Evolutionary conservation across 1,140 invertebrate genomes (phyloP), one percentile per base, ranked within the genome.

Genomic region (Drosophila varians): DNA sequence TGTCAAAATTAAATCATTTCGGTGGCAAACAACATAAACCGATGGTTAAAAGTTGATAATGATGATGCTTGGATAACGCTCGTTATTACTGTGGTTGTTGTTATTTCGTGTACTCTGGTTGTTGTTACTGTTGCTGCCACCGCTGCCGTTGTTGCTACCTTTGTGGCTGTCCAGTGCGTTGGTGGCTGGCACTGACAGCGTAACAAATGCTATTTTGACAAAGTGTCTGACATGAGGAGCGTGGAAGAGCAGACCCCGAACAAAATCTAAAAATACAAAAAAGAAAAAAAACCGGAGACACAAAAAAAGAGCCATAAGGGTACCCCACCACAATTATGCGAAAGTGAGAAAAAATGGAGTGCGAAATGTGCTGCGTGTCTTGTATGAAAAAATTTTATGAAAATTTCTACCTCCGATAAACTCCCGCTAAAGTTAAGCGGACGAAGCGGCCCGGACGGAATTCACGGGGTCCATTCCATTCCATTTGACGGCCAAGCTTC

Each of bases 1-100:
- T 87, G 82, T 87, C 82, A 87, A 87, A 87, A 87, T 87, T 87
- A 87, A 87, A 87, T 87, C 82, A 87, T 87, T 87, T 87, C 82
- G 70, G 82, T 87, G 83, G 82, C 82, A 87, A 79, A 87, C 82
- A 87, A 82, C 82, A 82, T 87, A 82, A 87, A 86, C 82, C 82
- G 82, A 87, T 87, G 83, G 82, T 87, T 87, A 87, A 87, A 82
- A 87, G 82, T 82, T 88, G 82, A 87, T 87, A 87, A 87, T 87
- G 82, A 87, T 84, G 80, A 84, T 84, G 80, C 80, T 84, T 84
- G 80, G 80, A 84, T 84, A 84, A 84, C 82, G 80, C 76, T 86
- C 76, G 80, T 87, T 86, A 77, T 86, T 86, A 84, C 76, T 84
- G 62, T 74, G 79, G 56, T 56, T 83, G 57, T 23, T 70, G 58